Evolutionary conservation across 1,140 invertebrate genomes (phyloP), one percentile per base, ranked within the genome.

Genomic region (Homarus americanus): DNA sequence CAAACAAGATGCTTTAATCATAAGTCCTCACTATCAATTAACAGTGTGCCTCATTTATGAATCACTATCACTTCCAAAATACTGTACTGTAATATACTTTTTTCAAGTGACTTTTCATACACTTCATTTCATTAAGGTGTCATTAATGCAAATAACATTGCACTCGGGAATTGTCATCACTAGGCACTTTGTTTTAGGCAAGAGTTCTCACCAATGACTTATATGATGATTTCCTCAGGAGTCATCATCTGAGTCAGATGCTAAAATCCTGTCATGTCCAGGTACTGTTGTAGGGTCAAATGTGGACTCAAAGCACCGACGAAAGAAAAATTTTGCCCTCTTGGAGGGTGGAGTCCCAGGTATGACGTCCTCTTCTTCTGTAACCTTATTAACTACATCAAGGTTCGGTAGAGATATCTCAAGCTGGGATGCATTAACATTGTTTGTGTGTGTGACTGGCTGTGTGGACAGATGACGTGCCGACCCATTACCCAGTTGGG

Each of bases 301-400:
- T 34, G 96, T 96, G n/a, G 94, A 94, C 93, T 96, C 95, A 94
- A 96, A 96, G 93, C 96, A 96, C 49, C 96, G 95, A 82, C 95
- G 94, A 93, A 96, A 96, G 90, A 96, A 95, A 41, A 91, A 84
- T 79, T n/a, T 87, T 24, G 63, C 58, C 24, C 53, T 84, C 53
- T 91, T 91, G 17, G 41, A 12, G 28, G 89, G 89, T 53, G 89
- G 89, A 20, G 89, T 84, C 17, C 63, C 82, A 2, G 89, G 82
- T 1, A 89, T 94, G 93, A 92, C 94, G 94, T 1, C 94, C 94
- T 94, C 92, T 94, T 87, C 85, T 40, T 79, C 75, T 58, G 10
- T 24, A 2, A 36, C 49, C 9, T 1, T 92, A 94, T 94, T 82
- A 91, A 94, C 86, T 93, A 91, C 24, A 92, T 93, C 82, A 91